Conservation (phyloP, 1,140 invertebrate genomes). For the Monomorium pharaonis region DNA sequence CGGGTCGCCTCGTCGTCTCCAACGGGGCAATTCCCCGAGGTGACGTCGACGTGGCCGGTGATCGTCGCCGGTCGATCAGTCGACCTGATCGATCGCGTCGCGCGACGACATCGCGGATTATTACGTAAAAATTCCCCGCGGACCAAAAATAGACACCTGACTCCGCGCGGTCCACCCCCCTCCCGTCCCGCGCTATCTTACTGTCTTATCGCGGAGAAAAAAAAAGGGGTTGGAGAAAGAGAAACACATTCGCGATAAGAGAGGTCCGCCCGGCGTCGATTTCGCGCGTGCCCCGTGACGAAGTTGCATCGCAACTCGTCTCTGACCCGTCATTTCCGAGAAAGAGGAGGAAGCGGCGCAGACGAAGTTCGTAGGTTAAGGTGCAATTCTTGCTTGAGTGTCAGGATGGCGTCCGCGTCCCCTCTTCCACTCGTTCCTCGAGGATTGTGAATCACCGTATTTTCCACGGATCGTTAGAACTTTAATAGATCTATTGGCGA, state of each 20-base stretch:
- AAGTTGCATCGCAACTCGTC: background rate
- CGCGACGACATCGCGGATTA: background rate
- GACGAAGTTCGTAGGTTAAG: background rate
- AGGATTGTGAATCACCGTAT: background rate
- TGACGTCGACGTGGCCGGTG: background rate
- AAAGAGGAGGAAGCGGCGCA: background rate
- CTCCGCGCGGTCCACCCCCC: background rate
- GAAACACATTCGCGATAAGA: background rate
- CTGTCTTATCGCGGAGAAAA: background rate
- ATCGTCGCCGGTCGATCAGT: background rate
- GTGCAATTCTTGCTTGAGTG: background rate
- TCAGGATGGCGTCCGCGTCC: background rate
- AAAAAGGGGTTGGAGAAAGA: background rate
- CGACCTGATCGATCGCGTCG: background rate
- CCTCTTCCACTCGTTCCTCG: background rate
- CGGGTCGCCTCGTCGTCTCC: background rate
- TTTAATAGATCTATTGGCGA: background rate
- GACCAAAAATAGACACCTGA: slow-evolving; percentile 75
- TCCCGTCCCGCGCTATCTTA: background rate
- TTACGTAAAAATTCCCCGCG: slow-evolving; percentile 76
- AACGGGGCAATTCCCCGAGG: too few relatives aligned
- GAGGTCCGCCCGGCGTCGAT: background rate
- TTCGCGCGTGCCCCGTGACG: background rate
- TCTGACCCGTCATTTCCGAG: background rate
- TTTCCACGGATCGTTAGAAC: background rate